Evolutionary conservation across 2,888 invertebrate genomes (phyloP).

Genomic region (Aphrophora alni): DNA sequence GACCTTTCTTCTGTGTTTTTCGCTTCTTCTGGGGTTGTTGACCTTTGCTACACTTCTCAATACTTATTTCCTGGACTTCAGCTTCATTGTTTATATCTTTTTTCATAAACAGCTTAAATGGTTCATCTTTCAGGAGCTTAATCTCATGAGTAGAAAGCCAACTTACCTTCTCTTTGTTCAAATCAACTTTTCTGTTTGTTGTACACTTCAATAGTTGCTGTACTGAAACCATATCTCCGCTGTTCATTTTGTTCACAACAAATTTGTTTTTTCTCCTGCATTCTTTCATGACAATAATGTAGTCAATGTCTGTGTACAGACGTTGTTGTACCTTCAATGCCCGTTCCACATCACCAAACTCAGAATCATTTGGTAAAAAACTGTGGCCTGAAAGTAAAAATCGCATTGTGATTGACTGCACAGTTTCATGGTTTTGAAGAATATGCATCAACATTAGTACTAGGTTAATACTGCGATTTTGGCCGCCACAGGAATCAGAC

Average conservation of each 20-base stretch:
- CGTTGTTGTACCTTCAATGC: constrained; percentile 13
- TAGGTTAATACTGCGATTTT: constrained; percentile 17
- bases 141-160: too few species aligned
- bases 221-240: background rate
- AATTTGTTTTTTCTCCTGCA: constrained; percentile 14
- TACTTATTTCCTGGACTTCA: too few species aligned
- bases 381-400: constrained; percentile 3
- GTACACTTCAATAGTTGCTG: too few species aligned
- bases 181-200: too few species aligned
- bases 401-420: background rate
- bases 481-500: constrained; percentile 23
- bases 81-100: too few species aligned
- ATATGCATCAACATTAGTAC: background rate
- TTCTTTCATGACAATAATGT: constrained; percentile 17
- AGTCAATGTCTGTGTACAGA: background rate
- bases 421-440: background rate
- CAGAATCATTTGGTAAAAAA: constrained; percentile 4
- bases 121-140: too few species aligned
- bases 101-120: too few species aligned
- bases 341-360: constrained; percentile 21
- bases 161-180: too few species aligned
- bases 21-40: too few species aligned
- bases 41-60: too few species aligned
- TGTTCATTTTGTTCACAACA: background rate
- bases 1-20: too few species aligned